Percentiles rank a stretch among this genome's conserved stretches.
phyloP scores from a whole-genome alignment of 2,888 invertebrate genomes.

The Scaptomyza parva region DNA sequence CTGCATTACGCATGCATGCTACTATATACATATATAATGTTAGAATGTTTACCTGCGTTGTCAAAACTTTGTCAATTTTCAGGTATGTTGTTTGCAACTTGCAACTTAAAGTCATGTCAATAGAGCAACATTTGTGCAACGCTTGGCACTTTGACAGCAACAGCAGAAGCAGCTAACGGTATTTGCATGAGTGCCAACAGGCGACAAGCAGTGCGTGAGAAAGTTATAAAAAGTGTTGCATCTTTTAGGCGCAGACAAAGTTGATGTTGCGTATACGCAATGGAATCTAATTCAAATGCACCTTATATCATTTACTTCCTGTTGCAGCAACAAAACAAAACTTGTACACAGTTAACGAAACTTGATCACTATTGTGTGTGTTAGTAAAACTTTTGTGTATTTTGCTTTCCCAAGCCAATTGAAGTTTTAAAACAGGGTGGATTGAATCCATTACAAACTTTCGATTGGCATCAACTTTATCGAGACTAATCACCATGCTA shows the following conservation, averaged over 20 bases:
- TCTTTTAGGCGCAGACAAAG: conserved; percentile 13
- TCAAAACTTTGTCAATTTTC: conserved; percentile 42
- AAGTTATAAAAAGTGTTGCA: conserved; percentile 17
- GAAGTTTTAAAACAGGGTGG: conserved; percentile 3
- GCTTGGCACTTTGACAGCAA: conserved; percentile 19
- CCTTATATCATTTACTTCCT: not conserved
- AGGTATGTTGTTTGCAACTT: conserved; percentile 47
- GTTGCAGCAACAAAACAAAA: not conserved
- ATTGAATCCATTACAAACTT: conserved; percentile 20
- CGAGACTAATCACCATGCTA: conserved; percentile 11
- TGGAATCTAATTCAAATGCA: not conserved
- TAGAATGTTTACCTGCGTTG: conserved; percentile 36
- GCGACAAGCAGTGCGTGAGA: not conserved
- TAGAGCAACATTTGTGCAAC: conserved; percentile 26
- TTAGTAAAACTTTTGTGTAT: not conserved
- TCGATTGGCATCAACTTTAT: conserved; percentile 2
- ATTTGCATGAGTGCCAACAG: conserved; percentile 1
- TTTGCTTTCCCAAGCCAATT: conserved; percentile 4
- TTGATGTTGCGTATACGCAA: conserved; percentile 18
- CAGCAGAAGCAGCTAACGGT: conserved; percentile 10
- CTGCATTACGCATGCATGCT: conserved; percentile 45
- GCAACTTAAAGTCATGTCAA: conserved; percentile 51
- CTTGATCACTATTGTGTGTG: not conserved
- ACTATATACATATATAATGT: too few relatives aligned
- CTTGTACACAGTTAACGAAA: not conserved